These are phyloP conservation scores for Bathynomus jamesi DNA, from an alignment of 1,140 invertebrate species.

Conservation along the genomic window DNA sequence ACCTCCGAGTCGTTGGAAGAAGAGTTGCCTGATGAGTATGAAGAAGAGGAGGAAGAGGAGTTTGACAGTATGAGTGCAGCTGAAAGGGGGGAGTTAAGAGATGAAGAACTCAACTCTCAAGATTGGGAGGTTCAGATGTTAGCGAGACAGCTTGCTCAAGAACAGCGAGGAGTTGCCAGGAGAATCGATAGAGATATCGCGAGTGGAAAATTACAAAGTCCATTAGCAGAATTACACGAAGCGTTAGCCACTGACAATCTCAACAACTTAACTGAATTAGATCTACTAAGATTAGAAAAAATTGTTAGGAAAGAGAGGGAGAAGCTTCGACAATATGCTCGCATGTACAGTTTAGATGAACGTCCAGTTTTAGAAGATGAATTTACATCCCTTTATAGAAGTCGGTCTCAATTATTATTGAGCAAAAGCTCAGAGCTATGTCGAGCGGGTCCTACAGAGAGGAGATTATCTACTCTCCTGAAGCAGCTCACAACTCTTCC, in stretches of 20 bases:
- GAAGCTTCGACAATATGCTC: slow-evolving; percentile 24
- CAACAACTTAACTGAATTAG: slow-evolving; percentile 23
- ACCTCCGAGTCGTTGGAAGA: slow-evolving; percentile 40
- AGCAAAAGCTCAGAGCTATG: slow-evolving; percentile 22
- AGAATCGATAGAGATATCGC: slow-evolving; percentile 32
- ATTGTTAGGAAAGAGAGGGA: slow-evolving; percentile 26
- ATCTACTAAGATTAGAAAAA: slow-evolving; percentile 27
- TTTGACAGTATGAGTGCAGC: slow-evolving; percentile 18
- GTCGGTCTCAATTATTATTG: slow-evolving; percentile 26
- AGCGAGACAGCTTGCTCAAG: slow-evolving; percentile 58
- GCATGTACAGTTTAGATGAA: slow-evolving; percentile 34
- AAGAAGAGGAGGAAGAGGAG: slow-evolving; percentile 42
- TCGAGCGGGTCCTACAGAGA: slow-evolving; percentile 21
- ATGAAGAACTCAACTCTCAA: slow-evolving; percentile 46
- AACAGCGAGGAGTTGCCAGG: slow-evolving; percentile 31
- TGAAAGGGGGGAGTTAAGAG: slow-evolving; percentile 26
- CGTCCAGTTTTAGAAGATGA: slow-evolving; percentile 30
- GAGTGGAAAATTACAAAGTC: slow-evolving; percentile 23
- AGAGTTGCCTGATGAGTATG: slow-evolving; percentile 43
- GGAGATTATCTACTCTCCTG: slow-evolving; percentile 22
- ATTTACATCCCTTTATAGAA: slow-evolving; percentile 31
- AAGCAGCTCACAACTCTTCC: slow-evolving; percentile 25
- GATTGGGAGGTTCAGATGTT: slow-evolving; percentile 72
- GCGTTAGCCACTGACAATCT: slow-evolving; percentile 34
- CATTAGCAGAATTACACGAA: slow-evolving; percentile 32